phyloP scores from a whole-genome alignment of 2,888 invertebrate species.

The Lasioglossum zephyrum region DNA sequence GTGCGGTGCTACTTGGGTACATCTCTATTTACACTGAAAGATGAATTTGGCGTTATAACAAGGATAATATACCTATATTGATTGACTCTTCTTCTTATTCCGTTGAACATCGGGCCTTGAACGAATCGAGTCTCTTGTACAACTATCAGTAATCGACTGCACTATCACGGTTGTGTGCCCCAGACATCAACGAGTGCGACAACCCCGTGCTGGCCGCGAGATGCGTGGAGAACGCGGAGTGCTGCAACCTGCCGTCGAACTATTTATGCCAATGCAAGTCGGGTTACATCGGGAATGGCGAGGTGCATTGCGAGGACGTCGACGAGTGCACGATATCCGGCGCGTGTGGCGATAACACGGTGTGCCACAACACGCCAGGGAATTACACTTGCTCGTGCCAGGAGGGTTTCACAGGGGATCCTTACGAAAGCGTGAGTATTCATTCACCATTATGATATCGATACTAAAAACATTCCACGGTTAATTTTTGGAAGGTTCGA shows the following conservation, averaged over 20 bases:
- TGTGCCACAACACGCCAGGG: constrained; percentile 93
- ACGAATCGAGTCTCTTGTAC: too few relatives aligned
- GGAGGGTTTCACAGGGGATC: constrained; percentile 93
- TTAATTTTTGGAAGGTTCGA: too few relatives aligned
- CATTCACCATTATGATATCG: background rate
- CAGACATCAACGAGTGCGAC: constrained; percentile 97
- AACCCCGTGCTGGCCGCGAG: constrained; percentile 93
- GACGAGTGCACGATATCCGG: constrained; percentile 94
- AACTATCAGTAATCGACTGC: too few relatives aligned
- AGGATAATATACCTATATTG: too few relatives aligned
- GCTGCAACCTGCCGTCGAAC: constrained; percentile 97
- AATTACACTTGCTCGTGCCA: constrained; percentile 95
- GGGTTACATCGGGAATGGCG: constrained; percentile 96
- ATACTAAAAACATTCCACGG: background rate
- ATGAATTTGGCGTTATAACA: too few relatives aligned
- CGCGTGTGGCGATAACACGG: constrained; percentile 92
- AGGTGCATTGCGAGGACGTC: constrained; percentile 94
- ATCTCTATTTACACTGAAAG: background rate
- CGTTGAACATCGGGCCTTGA: too few relatives aligned
- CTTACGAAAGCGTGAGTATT: constrained; percentile 85
- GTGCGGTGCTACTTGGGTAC: too few relatives aligned
- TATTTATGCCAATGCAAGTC: constrained; percentile 97
- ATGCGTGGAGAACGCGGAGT: constrained; percentile 96
- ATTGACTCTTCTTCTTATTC: too few relatives aligned
- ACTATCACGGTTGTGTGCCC: background rate